Evolutionary conservation across 1,140 invertebrate genomes (phyloP).

Genomic region (Tribolium castaneum): DNA sequence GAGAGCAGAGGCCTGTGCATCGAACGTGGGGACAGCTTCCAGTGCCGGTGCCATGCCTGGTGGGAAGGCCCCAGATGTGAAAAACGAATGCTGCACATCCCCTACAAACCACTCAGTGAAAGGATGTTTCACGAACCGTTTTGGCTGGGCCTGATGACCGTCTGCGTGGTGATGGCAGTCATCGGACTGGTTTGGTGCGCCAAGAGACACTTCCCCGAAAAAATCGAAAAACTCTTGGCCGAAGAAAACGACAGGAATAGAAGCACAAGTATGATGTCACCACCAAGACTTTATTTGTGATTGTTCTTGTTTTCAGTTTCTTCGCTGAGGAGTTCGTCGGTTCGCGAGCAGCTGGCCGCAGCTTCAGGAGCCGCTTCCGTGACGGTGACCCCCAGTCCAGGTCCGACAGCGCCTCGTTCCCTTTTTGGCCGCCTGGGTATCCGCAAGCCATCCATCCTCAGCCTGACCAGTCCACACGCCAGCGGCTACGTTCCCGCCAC

Average conservation of each 20-base stretch:
- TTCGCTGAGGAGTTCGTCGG: conserved; percentile 61
- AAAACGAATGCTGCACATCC: conserved; percentile 72
- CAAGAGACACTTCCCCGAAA: conserved; percentile 84
- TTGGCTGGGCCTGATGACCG: conserved; percentile 84
- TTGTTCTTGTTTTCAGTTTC: conserved; percentile 50
- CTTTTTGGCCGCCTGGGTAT: conserved; percentile 81
- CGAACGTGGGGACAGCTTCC: conserved; percentile 71
- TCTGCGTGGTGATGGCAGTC: conserved; percentile 77
- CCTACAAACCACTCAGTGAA: conserved; percentile 76
- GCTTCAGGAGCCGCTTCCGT: conserved; percentile 60
- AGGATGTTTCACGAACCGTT: conserved; percentile 86
- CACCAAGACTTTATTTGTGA: too few species aligned
- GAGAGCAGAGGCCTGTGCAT: conserved; percentile 76
- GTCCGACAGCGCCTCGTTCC: conserved; percentile 67
- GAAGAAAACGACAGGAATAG: conserved; percentile 79
- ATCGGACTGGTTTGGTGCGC: conserved; percentile 84
- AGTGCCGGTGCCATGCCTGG: conserved; percentile 78
- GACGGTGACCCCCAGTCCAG: conserved; percentile 61
- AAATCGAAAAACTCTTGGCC: conserved; percentile 83
- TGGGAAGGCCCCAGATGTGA: conserved; percentile 69
- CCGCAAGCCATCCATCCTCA: conserved; percentile 82
- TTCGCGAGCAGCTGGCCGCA: conserved; percentile 63
- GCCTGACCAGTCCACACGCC: conserved; percentile 73
- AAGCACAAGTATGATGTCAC: conserved; percentile 62
- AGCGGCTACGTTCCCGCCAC: conserved; percentile 65